phyloP scores from a whole-genome alignment of 2,888 invertebrate species.

The Ophraella communa region DNA sequence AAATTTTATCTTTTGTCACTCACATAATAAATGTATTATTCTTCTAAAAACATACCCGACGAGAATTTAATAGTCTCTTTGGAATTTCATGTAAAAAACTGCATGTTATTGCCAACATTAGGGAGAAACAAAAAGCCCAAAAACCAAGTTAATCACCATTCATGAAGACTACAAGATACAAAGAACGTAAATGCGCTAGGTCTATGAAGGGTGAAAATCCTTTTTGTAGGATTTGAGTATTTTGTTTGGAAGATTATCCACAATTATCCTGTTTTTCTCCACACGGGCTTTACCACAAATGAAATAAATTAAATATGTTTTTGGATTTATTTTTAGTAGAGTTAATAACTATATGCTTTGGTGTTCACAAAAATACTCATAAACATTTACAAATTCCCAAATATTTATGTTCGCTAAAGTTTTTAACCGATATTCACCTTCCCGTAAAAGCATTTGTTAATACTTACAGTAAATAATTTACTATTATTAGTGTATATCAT shows the following conservation, averaged over 20 bases:
- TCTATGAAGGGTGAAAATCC: conserved; percentile 24
- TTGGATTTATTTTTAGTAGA: conserved; percentile 5
- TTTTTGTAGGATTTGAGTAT: conserved; percentile 30
- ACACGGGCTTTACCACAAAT: conserved; percentile 24
- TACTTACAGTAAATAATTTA: too few relatives aligned
- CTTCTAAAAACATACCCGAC: background rate
- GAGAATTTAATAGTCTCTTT: background rate
- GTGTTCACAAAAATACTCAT: too few relatives aligned
- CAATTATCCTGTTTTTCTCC: conserved; percentile 28
- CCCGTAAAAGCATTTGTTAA: too few relatives aligned
- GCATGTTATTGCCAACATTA: background rate
- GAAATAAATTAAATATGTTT: conserved; percentile 21
- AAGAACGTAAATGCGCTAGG: conserved; percentile 24
- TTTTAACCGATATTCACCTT: too few relatives aligned
- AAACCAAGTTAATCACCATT: conserved; percentile 18
- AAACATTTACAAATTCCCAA: too few relatives aligned
- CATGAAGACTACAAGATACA: conserved; percentile 17
- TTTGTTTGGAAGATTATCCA: conserved; percentile 24
- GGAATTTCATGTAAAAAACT: background rate
- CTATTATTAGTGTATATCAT: too few relatives aligned
- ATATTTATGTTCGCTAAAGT: too few relatives aligned
- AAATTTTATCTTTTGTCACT: too few relatives aligned
- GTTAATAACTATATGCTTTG: background rate
- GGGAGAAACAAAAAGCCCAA: conserved; percentile 5
- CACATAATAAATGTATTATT: too few relatives aligned